A percentile compares a stretch with the other conserved stretches of the same genome.
Evolutionary conservation across 1,140 invertebrate species (phyloP).

Genomic region (Grapholita molesta): DNA sequence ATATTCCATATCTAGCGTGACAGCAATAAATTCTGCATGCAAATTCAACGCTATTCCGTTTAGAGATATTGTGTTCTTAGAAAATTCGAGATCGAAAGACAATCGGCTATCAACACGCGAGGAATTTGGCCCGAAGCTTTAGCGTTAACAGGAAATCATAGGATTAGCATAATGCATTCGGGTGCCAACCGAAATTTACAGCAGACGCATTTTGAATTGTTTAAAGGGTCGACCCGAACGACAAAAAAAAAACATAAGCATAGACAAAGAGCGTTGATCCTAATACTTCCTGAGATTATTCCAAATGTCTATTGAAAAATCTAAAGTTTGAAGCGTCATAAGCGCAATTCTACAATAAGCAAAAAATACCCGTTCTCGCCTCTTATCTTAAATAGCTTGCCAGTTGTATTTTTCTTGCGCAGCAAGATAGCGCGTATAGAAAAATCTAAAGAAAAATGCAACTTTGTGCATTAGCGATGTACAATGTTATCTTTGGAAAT

Average conservation of each 20-base stretch:
- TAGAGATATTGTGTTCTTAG: conserved; percentile 34
- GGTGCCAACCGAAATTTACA: conserved; percentile 54
- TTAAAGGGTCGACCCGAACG: conserved; percentile 32
- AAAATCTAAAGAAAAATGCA: conserved; percentile 15
- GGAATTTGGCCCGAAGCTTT: conserved; percentile 41
- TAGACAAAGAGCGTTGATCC: conserved; percentile 14
- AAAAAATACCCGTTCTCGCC: conserved; percentile 25
- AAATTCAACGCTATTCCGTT: conserved; percentile 46
- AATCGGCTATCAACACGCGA: conserved; percentile 55
- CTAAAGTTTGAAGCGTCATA: conserved; percentile 17
- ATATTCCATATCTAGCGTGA: conserved; percentile 39
- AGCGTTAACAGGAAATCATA: conserved; percentile 56
- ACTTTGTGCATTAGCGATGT: conserved; percentile 9
- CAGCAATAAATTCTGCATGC: conserved; percentile 51
- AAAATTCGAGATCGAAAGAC: conserved; percentile 36
- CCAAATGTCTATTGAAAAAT: not conserved
- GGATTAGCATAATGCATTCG: conserved; percentile 66
- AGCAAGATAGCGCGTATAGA: conserved; percentile 27
- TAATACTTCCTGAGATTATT: conserved; percentile 35
- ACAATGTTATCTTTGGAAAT: conserved; percentile 15
- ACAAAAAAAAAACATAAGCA: conserved; percentile 29
- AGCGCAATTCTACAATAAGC: conserved; percentile 17
- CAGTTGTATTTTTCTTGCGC: conserved; percentile 26
- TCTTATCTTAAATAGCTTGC: conserved; percentile 26
- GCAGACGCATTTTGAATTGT: conserved; percentile 41